Base-by-base conservation (phyloP, 2,797 vertebrate genomes). In the Denticeps clupeoides region DNA sequence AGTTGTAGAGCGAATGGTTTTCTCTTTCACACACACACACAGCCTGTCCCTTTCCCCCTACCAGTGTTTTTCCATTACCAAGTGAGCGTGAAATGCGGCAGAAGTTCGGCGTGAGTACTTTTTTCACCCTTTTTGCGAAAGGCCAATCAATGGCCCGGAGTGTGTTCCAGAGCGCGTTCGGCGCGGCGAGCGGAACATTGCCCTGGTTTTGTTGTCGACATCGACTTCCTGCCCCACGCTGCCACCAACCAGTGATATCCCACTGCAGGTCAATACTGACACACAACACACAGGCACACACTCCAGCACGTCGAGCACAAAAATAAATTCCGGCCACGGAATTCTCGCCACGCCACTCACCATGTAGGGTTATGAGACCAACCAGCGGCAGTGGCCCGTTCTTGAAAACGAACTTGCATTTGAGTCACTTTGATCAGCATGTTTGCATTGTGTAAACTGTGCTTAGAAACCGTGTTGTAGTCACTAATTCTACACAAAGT, bases 171-270 rank as follows among this genome's bases (percentile, higher is more conserved):
- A 29, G 32, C 19, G 11, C 9, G 7, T 33, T 27, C 7, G 13
- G 13, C 41, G 61, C 62, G 58, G 47, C 7, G 62, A 65, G 71
- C 73, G 72, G 71, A 63, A 50, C 45, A 50, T 67, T 66, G 70
- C 65, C 72, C 69, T 73, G 67, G 46, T 78, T 74, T 67, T 71
- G 63, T 73, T 69, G 71, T 70, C 68, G n/a, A 65, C 67, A 77
- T 75, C 65, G 71, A 77, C 70, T 72, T 53, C 15, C 67, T 62
- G 75, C 71, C 72, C 71, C 68, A 75, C 73, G 72, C 73, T 73
- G 63, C 60, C 38, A 13, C 60, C 60, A 42, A 51, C 15, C 66
- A 60, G 65, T 65, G 69, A 69, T 52, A 63, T 76, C 67, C 70
- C 62, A 55, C 56, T 45, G 60, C 69, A 47, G 72, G 71, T 79